Base-by-base conservation (phyloP, 2,888 invertebrate species). In the Chrysodeixis includens region DNA sequence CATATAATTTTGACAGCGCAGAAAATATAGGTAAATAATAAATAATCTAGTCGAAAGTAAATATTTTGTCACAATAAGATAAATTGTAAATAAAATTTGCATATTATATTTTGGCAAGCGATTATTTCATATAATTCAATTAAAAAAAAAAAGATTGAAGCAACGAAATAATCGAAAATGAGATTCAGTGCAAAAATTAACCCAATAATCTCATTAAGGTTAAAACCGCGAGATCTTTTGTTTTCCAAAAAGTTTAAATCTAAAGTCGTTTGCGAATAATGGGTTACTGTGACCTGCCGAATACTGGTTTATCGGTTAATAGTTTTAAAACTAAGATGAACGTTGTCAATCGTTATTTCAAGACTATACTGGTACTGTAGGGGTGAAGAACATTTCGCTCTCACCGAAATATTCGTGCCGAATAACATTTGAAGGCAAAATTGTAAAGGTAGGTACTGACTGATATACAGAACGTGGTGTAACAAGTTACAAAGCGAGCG, bases 201-300 rank as follows among this genome's bases (percentile, higher is more conserved):
- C 1, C 30, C 26, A n/a, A 35, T 70, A 60, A 73, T 70, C 59
- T 40, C 40, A 40, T 40, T 40, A 40, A 40, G n/a, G 40, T 40
- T 40, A 6, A 6, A 40, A 40, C n/a, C n/a, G 40, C 40, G 40
- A 40, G 40, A 40, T 40, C 40, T 40, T 40, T 40, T n/a, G 4
- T n/a, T 14, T 40, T 40, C 5, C 40, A n/a, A n/a, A 40, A 40
- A 40, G 12, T 40, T n/a, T 32, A n/a, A 5, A n/a, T 40, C n/a
- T n/a, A 40, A 40, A 40, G 40, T 40, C 40, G n/a, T 40, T 6
- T n/a, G 5, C n/a, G 40, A 40, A 40, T 40, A 40, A 40, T 40
- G 40, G n/a, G n/a, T 40, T n/a, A 4, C 1, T 40, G 40, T 1
- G 3, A 40, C 40, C 40, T n/a, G n/a, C n/a, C n/a, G n/a, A 40